phyloP scores from a whole-genome alignment of 2,888 invertebrate species.

The Diplolepis rosae region DNA sequence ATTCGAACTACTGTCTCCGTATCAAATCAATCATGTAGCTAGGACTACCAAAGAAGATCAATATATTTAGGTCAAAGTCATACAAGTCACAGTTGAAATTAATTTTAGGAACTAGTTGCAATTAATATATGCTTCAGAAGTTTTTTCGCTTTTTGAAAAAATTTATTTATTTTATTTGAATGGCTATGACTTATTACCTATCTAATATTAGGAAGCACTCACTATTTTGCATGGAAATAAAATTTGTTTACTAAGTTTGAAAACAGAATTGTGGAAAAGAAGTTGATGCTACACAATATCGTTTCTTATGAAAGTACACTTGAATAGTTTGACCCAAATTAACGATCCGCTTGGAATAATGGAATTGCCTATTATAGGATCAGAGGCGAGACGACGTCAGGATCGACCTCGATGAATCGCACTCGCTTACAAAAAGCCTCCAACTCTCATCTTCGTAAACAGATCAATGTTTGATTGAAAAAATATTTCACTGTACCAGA shows the following conservation, averaged over 20 bases:
- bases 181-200: background rate
- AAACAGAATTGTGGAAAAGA: background rate
- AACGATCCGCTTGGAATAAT: conserved; percentile 30
- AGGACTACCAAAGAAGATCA: too few relatives aligned
- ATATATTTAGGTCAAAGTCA: background rate
- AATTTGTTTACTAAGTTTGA: background rate
- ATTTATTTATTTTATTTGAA: background rate
- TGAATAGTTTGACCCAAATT: conserved; percentile 30
- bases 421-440: conserved; percentile 2
- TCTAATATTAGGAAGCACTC: background rate
- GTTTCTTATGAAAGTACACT: conserved; percentile 12
- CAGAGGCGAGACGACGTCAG: conserved; percentile 31
- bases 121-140: too few relatives aligned
- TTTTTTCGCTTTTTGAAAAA: too few relatives aligned
- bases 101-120: too few relatives aligned
- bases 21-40: too few relatives aligned
- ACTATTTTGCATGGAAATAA: background rate
- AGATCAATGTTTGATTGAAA: conserved; percentile 23
- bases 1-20: too few relatives aligned
- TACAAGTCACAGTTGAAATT: background rate
- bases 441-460: conserved; percentile 13
- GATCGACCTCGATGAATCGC: conserved; percentile 30
- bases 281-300: background rate
- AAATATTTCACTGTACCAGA: background rate
- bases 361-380: conserved; percentile 31